Evolutionary conservation across 2,113 vertebrate genomes (phyloP).

Genomic region (human): DNA sequence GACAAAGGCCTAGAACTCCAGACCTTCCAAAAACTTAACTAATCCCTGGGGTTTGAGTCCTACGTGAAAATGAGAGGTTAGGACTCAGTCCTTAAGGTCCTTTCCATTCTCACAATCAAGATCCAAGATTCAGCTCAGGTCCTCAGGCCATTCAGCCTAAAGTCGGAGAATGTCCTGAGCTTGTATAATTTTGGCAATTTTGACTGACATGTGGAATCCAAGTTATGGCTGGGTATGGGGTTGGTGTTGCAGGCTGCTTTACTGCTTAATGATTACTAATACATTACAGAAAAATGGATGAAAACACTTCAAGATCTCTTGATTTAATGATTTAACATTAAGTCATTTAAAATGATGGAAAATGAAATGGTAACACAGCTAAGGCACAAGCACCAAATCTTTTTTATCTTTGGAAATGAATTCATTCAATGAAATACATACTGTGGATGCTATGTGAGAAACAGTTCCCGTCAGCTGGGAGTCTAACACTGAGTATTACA

Average conservation of each 20-base stretch:
- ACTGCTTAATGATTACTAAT: not conserved
- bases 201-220: not conserved
- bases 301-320: not conserved
- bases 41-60: not conserved
- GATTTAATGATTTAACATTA: too few relatives aligned
- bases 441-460: not conserved
- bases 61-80: not conserved
- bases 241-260: not conserved
- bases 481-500: not conserved
- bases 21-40: not conserved
- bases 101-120: not conserved
- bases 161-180: not conserved
- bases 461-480: not conserved
- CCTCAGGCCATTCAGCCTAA: not conserved
- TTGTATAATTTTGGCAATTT: not conserved
- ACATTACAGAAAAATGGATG: not conserved
- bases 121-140: not conserved
- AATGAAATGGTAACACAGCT: not conserved
- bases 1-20: not conserved
- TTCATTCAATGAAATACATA: not conserved
- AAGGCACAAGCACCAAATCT: not conserved
- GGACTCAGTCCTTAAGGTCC: not conserved
- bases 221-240: not conserved
- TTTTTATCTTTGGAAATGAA: slow-evolving; percentile 32
- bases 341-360: not conserved